A percentile compares a stretch with the other conserved stretches of the same genome.
phyloP scores from a whole-genome alignment of 2,797 vertebrate species.

The Notolabrus celidotus region DNA sequence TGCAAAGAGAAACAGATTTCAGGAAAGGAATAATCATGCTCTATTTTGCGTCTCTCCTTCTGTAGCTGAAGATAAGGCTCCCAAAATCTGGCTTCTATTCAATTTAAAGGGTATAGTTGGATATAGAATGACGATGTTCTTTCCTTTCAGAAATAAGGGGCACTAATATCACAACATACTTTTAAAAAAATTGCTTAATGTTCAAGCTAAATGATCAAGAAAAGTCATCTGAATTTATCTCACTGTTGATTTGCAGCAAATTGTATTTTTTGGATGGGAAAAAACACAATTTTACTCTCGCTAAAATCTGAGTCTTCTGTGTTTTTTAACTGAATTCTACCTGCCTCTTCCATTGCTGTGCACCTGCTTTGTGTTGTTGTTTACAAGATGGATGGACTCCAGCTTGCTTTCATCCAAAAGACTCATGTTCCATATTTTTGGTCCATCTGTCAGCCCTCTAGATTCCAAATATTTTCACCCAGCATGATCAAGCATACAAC shows the following conservation, averaged over 20 bases:
- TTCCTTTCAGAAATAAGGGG: too few species aligned
- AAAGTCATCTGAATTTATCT: not conserved
- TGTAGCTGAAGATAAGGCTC: not conserved
- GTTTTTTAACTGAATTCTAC: conserved; percentile 4
- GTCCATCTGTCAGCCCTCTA: conserved; percentile 68
- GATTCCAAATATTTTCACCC: conserved; percentile 61
- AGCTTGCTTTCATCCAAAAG: conserved; percentile 48
- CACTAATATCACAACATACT: too few species aligned
- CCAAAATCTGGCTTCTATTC: not conserved
- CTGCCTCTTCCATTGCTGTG: not conserved
- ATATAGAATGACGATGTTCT: too few species aligned
- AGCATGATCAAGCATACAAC: conserved; percentile 51
- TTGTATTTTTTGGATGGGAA: not conserved
- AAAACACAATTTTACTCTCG: not conserved
- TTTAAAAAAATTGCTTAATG: too few species aligned
- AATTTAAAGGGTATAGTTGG: too few species aligned
- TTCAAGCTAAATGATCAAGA: too few species aligned
- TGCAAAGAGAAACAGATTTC: not conserved
- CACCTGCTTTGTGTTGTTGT: conserved; percentile 48
- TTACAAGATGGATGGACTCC: conserved; percentile 60
- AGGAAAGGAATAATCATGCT: not conserved
- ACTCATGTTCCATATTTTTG: conserved; percentile 29
- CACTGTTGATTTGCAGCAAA: not conserved
- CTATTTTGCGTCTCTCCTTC: too few species aligned
- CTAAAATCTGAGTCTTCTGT: too few species aligned